A percentile compares a stretch with the other conserved stretches of the same genome.
Evolutionary conservation across 2,113 vertebrate species (phyloP).

Genomic region (Nansenia antarctica): DNA sequence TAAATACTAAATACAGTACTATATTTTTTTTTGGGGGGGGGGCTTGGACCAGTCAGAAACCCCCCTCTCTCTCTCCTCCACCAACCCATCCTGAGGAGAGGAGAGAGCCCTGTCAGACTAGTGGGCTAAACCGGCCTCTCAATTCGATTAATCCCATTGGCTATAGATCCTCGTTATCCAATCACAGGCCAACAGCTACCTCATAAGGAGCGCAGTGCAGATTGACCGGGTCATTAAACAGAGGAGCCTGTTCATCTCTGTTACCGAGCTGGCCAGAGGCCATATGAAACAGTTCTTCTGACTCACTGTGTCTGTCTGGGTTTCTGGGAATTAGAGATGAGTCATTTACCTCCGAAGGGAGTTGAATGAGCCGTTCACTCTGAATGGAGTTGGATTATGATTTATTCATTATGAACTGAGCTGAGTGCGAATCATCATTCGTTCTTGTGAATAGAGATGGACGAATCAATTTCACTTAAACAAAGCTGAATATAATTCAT

Average conservation of each 20-base stretch:
- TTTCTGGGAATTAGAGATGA: background rate
- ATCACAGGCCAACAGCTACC: constrained; percentile 66
- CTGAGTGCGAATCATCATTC: no score
- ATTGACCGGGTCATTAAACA: constrained; percentile 67
- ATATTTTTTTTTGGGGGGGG: no score
- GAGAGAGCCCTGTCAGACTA: constrained; percentile 17
- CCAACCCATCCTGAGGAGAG: constrained; percentile 49
- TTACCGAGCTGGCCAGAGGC: constrained; percentile 15
- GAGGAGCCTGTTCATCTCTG: constrained; percentile 44
- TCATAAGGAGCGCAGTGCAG: constrained; percentile 64
- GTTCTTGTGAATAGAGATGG: no score
- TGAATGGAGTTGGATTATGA: background rate
- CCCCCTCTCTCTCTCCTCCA: constrained; percentile 34
- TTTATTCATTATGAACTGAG: constrained; percentile 31
- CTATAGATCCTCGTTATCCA: constrained; percentile 69
- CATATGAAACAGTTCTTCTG: no score
- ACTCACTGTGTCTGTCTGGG: constrained; percentile 35
- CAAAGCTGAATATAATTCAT: no score
- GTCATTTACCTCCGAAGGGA: no score
- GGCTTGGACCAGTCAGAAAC: no score
- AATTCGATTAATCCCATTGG: constrained; percentile 62
- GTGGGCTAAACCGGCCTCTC: constrained; percentile 31
- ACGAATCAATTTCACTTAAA: no score
- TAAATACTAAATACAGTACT: constrained; percentile 46
- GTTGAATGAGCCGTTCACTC: no score